Conservation (phyloP, 2,113 vertebrate genomes). For the Callithrix jacchus region DNA sequence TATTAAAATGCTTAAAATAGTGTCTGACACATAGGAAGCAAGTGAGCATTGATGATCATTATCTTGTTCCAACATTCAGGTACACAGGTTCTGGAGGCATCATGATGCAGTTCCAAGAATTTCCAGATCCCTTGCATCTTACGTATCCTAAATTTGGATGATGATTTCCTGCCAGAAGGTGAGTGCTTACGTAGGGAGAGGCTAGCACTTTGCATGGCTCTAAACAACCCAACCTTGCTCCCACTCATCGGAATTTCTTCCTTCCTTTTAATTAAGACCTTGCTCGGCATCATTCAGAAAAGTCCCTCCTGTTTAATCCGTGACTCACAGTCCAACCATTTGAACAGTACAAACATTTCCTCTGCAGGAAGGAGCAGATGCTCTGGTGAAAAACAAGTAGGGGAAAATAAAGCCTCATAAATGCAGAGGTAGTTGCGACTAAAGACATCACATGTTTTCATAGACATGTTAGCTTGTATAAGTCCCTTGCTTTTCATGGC, state of each 20-base stretch:
- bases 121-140: not conserved
- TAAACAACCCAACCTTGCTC: not conserved
- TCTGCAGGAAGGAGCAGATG: constrained; percentile 54
- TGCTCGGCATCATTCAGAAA: constrained; percentile 32
- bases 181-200: not conserved
- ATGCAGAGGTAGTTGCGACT: not conserved
- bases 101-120: not conserved
- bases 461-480: not conserved
- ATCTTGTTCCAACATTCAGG: not conserved
- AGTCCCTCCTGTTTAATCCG: constrained; percentile 31
- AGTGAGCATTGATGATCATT: too few relatives aligned
- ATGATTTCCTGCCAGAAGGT: not conserved
- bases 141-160: not conserved
- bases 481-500: constrained; percentile 3
- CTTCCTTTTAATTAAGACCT: constrained; percentile 41
- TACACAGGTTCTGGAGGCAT: not conserved
- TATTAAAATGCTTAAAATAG: not conserved
- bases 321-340: constrained; percentile 57
- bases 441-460: not conserved
- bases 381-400: constrained; percentile 42
- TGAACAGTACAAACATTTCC: constrained; percentile 46
- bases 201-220: not conserved
- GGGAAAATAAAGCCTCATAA: not conserved
- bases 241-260: not conserved
- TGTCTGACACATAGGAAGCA: not conserved